A percentile compares a stretch with the other conserved stretches of the same genome.
These are phyloP conservation scores for Autographa gamma DNA, from an alignment of 2,888 invertebrate species.

Conservation along the genomic window DNA sequence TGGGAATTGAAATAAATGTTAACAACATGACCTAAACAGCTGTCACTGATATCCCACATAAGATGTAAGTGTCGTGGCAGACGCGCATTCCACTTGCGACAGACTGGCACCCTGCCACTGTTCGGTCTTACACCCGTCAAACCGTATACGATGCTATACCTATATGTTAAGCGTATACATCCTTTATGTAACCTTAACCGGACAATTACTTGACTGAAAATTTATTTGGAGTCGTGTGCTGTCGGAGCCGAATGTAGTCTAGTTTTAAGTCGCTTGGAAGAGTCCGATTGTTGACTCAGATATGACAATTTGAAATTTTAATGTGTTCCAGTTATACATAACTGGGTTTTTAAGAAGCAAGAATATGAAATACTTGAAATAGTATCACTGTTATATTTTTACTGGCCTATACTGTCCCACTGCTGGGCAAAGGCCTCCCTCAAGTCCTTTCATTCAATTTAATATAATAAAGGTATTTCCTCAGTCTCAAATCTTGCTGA, in stretches of 20 bases:
- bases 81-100: conserved; percentile 27
- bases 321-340: no score
- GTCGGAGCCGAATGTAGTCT: no score
- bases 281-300: no score
- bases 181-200: neutral
- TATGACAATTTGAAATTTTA: no score
- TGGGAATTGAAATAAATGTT: conserved; percentile 8
- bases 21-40: conserved; percentile 9
- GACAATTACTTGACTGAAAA: neutral
- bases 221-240: no score
- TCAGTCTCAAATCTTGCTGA: neutral
- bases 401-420: no score
- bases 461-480: neutral
- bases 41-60: conserved; percentile 3
- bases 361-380: no score
- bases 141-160: conserved; percentile 16
- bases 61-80: conserved; percentile 27
- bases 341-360: no score
- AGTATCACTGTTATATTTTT: no score
- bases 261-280: no score
- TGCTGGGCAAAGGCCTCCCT: no score
- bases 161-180: conserved; percentile 17
- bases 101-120: conserved; percentile 50
- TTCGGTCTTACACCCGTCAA: conserved; percentile 18
- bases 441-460: no score